Percentiles rank a stretch among this genome's conserved stretches.
Evolutionary conservation across 92 coral and sea anemone genomes (phyloP).

Genomic region (Desmophyllum pertusum): DNA sequence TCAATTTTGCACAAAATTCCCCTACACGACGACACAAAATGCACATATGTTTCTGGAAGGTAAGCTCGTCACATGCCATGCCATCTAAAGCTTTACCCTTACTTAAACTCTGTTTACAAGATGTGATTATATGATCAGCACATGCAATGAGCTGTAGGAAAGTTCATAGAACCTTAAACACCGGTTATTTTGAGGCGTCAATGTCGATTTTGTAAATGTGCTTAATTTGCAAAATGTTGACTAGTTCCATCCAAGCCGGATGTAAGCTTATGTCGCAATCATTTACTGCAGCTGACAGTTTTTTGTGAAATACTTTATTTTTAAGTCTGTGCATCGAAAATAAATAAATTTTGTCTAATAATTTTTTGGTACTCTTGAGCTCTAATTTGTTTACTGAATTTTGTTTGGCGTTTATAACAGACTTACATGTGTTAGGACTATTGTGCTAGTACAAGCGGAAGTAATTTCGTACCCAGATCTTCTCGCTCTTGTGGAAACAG

Average conservation of each 20-base stretch:
- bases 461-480: too few species aligned
- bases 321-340: not conserved
- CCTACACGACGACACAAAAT: slow-evolving; percentile 71
- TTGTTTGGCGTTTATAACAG: too few species aligned
- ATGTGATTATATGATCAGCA: not conserved
- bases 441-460: too few species aligned
- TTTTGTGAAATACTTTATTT: not conserved
- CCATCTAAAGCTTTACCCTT: too few species aligned
- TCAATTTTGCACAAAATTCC: slow-evolving; percentile 93
- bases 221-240: too few species aligned
- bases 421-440: too few species aligned
- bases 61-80: too few species aligned
- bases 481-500: too few species aligned
- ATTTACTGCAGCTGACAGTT: not conserved
- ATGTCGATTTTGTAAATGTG: too few species aligned
- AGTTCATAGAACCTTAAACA: not conserved
- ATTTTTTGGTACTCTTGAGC: not conserved
- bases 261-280: not conserved
- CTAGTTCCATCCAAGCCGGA: too few species aligned
- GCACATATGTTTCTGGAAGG: slow-evolving; percentile 98
- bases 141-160: not conserved
- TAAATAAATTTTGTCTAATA: not conserved
- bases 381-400: too few species aligned
- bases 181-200: too few species aligned
- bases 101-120: not conserved